phyloP scores from a whole-genome alignment of 2,888 invertebrate species.

The Sesia bembeciformis region DNA sequence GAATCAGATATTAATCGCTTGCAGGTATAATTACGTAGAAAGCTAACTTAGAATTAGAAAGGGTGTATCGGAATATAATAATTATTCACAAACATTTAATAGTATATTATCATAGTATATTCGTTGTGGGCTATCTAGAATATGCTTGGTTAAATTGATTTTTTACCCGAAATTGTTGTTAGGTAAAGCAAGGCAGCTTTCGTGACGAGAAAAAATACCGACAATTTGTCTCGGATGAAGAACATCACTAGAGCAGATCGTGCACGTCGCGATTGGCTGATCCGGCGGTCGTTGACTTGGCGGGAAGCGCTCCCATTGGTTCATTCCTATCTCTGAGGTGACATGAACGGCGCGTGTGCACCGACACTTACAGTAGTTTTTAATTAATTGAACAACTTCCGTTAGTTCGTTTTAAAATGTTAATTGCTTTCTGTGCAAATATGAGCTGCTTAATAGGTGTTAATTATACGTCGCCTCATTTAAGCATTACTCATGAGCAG shows the following conservation, averaged over 20 bases:
- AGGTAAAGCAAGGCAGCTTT: conserved; percentile 29
- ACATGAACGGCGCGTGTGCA: conserved; percentile 19
- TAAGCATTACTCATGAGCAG: too few relatives aligned
- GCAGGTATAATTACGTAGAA: too few relatives aligned
- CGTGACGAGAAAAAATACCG: conserved; percentile 23
- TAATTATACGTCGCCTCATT: background rate
- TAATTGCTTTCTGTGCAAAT: background rate
- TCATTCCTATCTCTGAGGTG: conserved; percentile 7
- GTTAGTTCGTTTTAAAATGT: conserved; percentile 4
- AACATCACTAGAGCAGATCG: conserved; percentile 34
- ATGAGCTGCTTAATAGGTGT: background rate
- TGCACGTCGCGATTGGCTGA: conserved; percentile 41
- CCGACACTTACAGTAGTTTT: conserved; percentile 5
- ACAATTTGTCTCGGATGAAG: conserved; percentile 57
- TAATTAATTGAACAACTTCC: conserved; percentile 9
- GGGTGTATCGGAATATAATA: too few relatives aligned
- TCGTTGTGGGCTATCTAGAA: too few relatives aligned
- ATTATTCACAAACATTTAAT: too few relatives aligned
- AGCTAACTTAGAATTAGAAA: too few relatives aligned
- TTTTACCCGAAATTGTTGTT: background rate
- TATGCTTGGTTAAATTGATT: background rate
- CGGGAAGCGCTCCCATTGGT: conserved; percentile 24
- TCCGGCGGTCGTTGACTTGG: conserved; percentile 48
- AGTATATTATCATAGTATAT: too few relatives aligned
- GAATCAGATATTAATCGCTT: too few relatives aligned